These are phyloP conservation scores for Latrodectus hesperus DNA, from an alignment of 2,888 invertebrate genomes.

Conservation along the genomic window DNA sequence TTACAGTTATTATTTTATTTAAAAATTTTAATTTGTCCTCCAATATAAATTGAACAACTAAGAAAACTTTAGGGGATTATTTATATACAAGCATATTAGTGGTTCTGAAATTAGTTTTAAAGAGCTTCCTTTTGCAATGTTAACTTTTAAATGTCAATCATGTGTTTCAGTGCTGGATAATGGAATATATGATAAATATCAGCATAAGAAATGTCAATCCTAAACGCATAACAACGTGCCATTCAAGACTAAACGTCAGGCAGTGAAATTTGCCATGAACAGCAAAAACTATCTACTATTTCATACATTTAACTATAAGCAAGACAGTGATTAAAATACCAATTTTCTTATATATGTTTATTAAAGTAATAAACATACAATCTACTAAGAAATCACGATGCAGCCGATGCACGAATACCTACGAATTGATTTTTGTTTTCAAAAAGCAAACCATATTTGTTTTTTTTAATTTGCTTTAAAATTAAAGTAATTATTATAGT, in stretches of 20 bases:
- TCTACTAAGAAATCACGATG: conserved; percentile 62
- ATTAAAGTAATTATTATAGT: too few species aligned
- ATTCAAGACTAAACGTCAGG: conserved; percentile 65
- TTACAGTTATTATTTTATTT: too few species aligned
- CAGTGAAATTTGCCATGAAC: conserved; percentile 65
- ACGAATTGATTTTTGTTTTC: background rate
- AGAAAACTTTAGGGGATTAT: too few species aligned
- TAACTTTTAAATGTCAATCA: too few species aligned
- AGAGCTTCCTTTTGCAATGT: too few species aligned
- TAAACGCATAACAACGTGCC: conserved; percentile 66
- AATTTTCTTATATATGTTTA: conserved; percentile 8
- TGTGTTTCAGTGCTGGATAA: too few species aligned
- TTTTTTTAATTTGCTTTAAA: too few species aligned
- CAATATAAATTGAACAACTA: too few species aligned
- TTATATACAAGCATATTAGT: too few species aligned
- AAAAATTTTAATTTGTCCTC: too few species aligned
- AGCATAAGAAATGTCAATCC: conserved; percentile 69
- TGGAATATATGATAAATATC: conserved; percentile 7
- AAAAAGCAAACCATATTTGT: too few species aligned
- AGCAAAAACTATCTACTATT: conserved; percentile 63
- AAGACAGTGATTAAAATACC: conserved; percentile 66
- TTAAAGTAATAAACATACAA: conserved; percentile 51
- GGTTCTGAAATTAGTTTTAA: too few species aligned
- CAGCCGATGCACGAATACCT: conserved; percentile 54
- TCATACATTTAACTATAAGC: conserved; percentile 65